Percentiles rank a stretch among this genome's conserved stretches.
Conservation (phyloP, 2,888 invertebrate species). For the Cheilosia scutellata region DNA sequence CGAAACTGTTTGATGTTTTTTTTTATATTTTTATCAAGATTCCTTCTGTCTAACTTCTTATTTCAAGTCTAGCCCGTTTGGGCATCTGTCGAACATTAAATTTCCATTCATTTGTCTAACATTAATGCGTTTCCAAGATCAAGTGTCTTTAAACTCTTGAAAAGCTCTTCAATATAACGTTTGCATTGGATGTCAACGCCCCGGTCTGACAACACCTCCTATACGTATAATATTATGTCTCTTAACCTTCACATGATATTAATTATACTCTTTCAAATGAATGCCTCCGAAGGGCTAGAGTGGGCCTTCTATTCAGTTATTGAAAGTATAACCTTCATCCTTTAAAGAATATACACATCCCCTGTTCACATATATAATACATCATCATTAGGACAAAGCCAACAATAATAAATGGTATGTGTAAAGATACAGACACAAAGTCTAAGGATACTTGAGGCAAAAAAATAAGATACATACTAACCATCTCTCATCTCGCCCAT, state of each 20-base stretch:
- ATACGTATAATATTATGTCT: conserved; percentile 9
- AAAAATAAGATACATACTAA: conserved; percentile 2
- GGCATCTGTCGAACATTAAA: too few species aligned
- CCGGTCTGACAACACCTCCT: conserved; percentile 3
- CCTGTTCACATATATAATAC: conserved; percentile 4
- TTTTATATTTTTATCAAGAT: too few species aligned
- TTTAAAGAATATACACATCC: background rate
- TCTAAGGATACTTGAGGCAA: conserved; percentile 18
- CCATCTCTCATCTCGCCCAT: conserved; percentile 17
- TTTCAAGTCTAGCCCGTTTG: too few species aligned
- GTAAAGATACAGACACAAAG: conserved; percentile 7
- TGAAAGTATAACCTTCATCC: background rate
- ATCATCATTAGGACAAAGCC: conserved; percentile 2
- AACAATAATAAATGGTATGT: background rate
- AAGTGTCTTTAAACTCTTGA: background rate
- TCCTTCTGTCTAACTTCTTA: too few species aligned
- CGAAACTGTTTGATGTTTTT: too few species aligned
- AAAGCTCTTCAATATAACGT: conserved; percentile 21
- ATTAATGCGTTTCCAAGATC: too few species aligned
- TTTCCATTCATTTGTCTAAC: too few species aligned
- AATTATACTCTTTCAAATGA: conserved; percentile 14
- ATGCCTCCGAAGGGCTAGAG: conserved; percentile 18
- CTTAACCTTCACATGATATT: conserved; percentile 33
- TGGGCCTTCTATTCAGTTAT: conserved; percentile 1
- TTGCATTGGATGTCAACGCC: conserved; percentile 6